Base-by-base conservation (phyloP, 2,888 invertebrate genomes). In the Autographa gamma region DNA sequence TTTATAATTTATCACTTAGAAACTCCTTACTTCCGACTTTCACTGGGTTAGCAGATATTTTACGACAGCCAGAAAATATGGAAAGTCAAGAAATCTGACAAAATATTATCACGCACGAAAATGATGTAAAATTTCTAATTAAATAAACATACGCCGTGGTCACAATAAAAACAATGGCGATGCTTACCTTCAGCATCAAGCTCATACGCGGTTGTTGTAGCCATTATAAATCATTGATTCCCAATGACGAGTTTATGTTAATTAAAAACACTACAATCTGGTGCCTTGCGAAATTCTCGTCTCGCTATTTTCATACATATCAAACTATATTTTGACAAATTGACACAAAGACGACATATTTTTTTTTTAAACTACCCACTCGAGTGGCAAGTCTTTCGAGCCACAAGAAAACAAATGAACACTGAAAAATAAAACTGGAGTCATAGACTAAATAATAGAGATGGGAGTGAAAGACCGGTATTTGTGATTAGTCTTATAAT, bases 151-250 rank as follows among this genome's bases (percentile, higher is more conserved):
- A 76, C 58, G 31, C 14, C 18, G 65, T 66, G 48, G 48, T 63
- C 43, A 60, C 38, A 68, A 60, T 58, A 31, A 67, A 66, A 66
- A 67, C 41, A 63, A 66, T 61, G 58, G 14, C 18, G 14, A 25
- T 54, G 59, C 91, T 89, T 86, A 95, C 95, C 95, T 56, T 95
- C 95, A 76, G 95, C 94, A 85, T 95, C 95, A 71, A 90, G 94
- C 83, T 94, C 93, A 85, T 95, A 95, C 69, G 93, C 82, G 71
- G 93, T 86, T 79, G 93, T 92, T 79, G 93, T 92, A 76, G 94
- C 90, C 95, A 95, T 95, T 86, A 85, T 90, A 81, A 83, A 76
- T 79, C 86, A 88, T 86, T 71, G 74, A 84, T 72, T 66, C 59
- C 56, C 67, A 69, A 75, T 60, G 67, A 73, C 56, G 38, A 72